Conservation (phyloP, 2,113 vertebrate genomes). For the Melanocharis versteri region DNA sequence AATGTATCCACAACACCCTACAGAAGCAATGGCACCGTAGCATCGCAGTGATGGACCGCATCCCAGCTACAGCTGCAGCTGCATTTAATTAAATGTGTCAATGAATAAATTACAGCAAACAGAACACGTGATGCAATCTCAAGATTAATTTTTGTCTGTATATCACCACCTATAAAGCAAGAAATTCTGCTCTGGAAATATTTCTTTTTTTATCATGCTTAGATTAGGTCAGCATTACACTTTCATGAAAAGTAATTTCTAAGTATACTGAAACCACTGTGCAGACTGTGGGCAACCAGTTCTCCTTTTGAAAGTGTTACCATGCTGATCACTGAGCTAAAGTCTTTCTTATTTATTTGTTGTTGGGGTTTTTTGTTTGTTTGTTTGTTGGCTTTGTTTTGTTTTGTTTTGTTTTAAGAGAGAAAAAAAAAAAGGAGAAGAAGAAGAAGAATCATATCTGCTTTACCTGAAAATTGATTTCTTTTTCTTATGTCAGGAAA, state of each 20-base stretch:
- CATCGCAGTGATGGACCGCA: fast-evolving
- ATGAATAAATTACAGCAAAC: background rate
- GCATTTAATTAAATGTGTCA: background rate
- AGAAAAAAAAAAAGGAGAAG: too few species aligned
- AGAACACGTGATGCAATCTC: background rate
- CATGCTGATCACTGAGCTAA: background rate
- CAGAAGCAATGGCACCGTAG: fast-evolving
- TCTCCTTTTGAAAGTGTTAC: background rate
- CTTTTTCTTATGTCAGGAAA: background rate
- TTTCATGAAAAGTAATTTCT: background rate
- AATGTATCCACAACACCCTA: background rate
- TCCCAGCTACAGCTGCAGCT: background rate
- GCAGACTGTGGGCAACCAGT: background rate
- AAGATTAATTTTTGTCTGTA: background rate
- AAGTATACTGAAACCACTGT: background rate
- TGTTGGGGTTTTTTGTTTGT: too few species aligned
- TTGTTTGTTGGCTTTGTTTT: too few species aligned
- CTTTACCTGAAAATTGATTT: background rate
- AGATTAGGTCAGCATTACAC: background rate
- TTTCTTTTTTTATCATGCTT: background rate
- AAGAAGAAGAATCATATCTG: background rate
- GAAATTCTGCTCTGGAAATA: background rate
- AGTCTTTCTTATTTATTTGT: background rate
- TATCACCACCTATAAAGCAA: background rate
- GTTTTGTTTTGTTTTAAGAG: too few species aligned